Conservation (phyloP, 2,888 invertebrate genomes). For the Acrobasis repandana region DNA sequence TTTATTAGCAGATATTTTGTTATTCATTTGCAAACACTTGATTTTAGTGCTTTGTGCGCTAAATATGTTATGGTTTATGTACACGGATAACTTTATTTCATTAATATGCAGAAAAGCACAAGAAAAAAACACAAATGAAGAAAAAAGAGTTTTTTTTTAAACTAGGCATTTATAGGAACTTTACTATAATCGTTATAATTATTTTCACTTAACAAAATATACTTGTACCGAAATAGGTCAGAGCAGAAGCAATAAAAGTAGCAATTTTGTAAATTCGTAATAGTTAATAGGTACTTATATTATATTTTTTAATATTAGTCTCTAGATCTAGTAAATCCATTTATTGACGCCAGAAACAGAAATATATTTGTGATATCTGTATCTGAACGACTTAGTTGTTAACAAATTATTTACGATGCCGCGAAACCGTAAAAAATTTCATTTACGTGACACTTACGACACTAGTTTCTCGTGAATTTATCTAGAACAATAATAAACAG, state of each 20-base stretch:
- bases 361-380: background rate
- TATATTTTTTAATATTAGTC: too few relatives aligned
- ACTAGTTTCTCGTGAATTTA: background rate
- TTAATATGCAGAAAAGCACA: too few relatives aligned
- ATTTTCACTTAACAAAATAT: too few relatives aligned
- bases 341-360: background rate
- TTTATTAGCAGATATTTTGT: slow-evolving; percentile 34
- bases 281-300: too few relatives aligned
- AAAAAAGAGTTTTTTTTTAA: too few relatives aligned
- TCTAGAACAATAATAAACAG: background rate
- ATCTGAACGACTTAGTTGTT: background rate
- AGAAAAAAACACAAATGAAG: too few relatives aligned
- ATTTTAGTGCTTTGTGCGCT: slow-evolving; percentile 2
- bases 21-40: slow-evolving; percentile 8
- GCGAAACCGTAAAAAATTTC: slow-evolving; percentile 10
- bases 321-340: background rate
- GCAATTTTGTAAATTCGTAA: too few relatives aligned
- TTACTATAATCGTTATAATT: too few relatives aligned
- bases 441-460: slow-evolving; percentile 10
- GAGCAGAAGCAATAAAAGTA: too few relatives aligned
- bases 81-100: too few relatives aligned
- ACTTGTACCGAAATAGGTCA: too few relatives aligned
- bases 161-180: too few relatives aligned
- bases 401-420: slow-evolving; percentile 10
- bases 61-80: background rate